Evolutionary conservation across 2,113 vertebrate species (phyloP), one percentile per base, ranked within the genome.

Genomic region (Mustela nigripes): DNA sequence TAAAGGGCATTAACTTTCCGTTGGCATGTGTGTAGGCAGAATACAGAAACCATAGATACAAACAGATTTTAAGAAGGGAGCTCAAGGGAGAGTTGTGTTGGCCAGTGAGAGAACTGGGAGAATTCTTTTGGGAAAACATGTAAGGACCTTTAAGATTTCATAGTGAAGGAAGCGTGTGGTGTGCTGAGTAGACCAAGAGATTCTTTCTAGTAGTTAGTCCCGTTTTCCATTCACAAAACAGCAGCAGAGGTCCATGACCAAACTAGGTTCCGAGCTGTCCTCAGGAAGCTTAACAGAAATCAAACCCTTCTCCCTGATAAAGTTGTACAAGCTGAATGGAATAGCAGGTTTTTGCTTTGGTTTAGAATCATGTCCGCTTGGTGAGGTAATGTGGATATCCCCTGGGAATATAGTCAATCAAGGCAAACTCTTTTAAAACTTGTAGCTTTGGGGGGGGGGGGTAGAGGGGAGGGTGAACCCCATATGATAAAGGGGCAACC

Each of bases 281-380:
- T 58, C 50, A 79, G 11, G 53, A 94, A 80, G 42, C 26, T 60
- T 79, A 21, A 56, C 63, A 92, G 36, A 88, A 88, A 28, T 48
- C 21, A 63, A 42, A 58, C 39, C 79, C 18, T 78, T 94, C 28
- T 69, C 71, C 7, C 0, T 78, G 63, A 50, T 89, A 36, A 91
- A 93, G 48, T 88, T 50, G 11, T 84, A 79, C 69, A 74, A 85
- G 39, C 60, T 84, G 31, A 94, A 78, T 89, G 58, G 81, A 91
- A 81, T 90, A 36, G 11, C 62, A 33, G 10, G 15, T 60, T 94
- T 92, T 91, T 79, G 39, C 88, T 93, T 92, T 65, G 26, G 65
- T 74, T 90, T 94, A 90, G 71, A 93, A 96, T 95, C 89, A 4
- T 56, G 31, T 89, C 83, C 39, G 3, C 65, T 90, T 76, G 62